Evolutionary conservation across 2,797 vertebrate genomes (phyloP).

Genomic region (Margarornis squamiger): DNA sequence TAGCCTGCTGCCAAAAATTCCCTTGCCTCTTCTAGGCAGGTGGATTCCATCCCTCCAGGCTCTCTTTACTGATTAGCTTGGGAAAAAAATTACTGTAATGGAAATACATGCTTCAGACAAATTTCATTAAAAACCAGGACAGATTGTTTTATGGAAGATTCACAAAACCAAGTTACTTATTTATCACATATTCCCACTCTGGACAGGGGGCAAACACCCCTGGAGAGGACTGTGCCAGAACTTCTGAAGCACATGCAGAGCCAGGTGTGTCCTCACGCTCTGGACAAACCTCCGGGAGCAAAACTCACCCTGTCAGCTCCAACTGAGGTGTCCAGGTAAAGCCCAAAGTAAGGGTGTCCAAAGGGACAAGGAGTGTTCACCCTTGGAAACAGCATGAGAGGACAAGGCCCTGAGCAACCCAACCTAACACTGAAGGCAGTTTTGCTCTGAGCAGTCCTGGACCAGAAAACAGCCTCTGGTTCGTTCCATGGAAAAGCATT

Average conservation of each 20-base stretch:
- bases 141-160: not conserved
- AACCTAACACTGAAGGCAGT: not conserved
- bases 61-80: not conserved
- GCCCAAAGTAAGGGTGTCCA: not conserved
- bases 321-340: not conserved
- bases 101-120: not conserved
- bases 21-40: rapidly evolving
- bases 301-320: not conserved
- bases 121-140: not conserved
- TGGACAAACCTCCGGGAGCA: not conserved
- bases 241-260: not conserved
- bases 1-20: not conserved
- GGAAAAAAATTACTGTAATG: not conserved
- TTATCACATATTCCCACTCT: not conserved
- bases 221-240: not conserved
- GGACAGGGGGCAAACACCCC: rapidly evolving
- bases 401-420: not conserved
- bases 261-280: not conserved
- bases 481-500: not conserved
- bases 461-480: not conserved
- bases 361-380: not conserved
- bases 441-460: not conserved
- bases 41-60: not conserved
- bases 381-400: not conserved
- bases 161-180: not conserved